Evolutionary conservation across 1,140 invertebrate genomes (phyloP), one percentile per base, ranked within the genome.

Genomic region (Camponotus floridanus): DNA sequence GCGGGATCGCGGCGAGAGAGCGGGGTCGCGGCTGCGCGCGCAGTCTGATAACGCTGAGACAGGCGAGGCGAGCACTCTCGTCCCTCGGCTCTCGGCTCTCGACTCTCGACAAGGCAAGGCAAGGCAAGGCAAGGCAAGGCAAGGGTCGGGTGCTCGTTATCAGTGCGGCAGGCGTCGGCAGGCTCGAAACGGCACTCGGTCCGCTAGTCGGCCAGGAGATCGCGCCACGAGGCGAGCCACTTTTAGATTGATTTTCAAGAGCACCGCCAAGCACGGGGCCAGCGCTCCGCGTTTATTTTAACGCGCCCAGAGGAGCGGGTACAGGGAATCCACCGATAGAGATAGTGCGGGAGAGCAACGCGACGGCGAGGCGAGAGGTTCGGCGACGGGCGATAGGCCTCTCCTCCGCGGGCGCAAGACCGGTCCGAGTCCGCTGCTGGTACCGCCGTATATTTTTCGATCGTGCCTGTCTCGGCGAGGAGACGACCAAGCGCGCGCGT

Each of bases 211-310:
- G 79, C 89, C 92, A 87, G 74, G 86, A 92, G 94, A 93, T 94
- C 87, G 91, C 92, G 92, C 92, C 92, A 93, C 91, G 78, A 91
- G 88, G 74, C 92, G 92, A 91, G 92, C 92, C 90, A 93, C 93
- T 91, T 92, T 92, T 93, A 94, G 94, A 94, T 94, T 94, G 94
- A 94, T 94, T 94, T 94, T 94, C 93, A 94, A 94, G 93, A 94
- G 92, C 92, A 94, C 91, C 91, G 89, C 91, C 86, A 87, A 51
- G 68, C 92, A 90, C 90, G 91, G 91, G 88, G 88, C 79, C 78
- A 90, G 90, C 92, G 93, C 90, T 92, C 92, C 89, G 93, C 93
- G 92, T 94, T 91, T 94, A 94, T 94, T 94, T 94, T 94, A 94
- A 94, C 94, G 93, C 94, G 90, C 90, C 92, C 87, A 88, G 91